Conservation (phyloP, 2,797 vertebrate genomes). For the Neoniphon sammara region DNA sequence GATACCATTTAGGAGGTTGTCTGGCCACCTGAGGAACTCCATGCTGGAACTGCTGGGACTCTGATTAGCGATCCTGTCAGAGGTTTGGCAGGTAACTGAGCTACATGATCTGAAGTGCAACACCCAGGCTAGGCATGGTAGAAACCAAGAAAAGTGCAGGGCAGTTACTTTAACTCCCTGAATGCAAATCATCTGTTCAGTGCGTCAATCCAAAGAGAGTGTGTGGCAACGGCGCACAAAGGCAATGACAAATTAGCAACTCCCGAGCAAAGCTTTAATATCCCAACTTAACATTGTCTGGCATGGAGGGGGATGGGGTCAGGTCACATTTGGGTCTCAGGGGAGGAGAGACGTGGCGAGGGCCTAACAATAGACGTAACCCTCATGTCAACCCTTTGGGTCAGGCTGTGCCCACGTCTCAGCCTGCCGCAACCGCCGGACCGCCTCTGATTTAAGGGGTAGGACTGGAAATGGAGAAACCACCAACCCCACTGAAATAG, state of each 20-base stretch:
- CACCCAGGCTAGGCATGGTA: neutral
- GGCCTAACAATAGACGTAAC: conserved; percentile 34
- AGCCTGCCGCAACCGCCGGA: neutral
- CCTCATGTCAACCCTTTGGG: conserved; percentile 18
- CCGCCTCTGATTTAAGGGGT: conserved; percentile 9
- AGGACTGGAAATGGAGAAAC: neutral
- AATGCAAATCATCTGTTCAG: conserved; percentile 4
- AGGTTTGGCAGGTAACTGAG: too few species aligned
- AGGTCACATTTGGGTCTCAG: conserved; percentile 4
- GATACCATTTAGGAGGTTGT: too few species aligned
- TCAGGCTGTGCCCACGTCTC: conserved; percentile 21
- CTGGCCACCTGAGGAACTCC: too few species aligned
- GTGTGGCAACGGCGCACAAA: conserved; percentile 9
- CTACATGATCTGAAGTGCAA: too few species aligned
- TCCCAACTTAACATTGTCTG: conserved; percentile 17
- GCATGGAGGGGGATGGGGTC: conserved; percentile 1
- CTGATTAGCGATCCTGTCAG: too few species aligned
- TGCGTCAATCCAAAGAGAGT: neutral
- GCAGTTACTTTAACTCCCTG: neutral
- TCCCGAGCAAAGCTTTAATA: conserved; percentile 18
- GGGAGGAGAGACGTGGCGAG: neutral
- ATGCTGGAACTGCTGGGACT: too few species aligned
- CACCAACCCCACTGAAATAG: conserved; percentile 33
- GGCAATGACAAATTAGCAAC: conserved; percentile 39
- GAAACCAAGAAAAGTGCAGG: neutral